Percentiles rank a stretch among this genome's conserved stretches.
These are phyloP conservation scores for Scylla paramamosain DNA, from an alignment of 1,140 invertebrate species.

Conservation along the genomic window DNA sequence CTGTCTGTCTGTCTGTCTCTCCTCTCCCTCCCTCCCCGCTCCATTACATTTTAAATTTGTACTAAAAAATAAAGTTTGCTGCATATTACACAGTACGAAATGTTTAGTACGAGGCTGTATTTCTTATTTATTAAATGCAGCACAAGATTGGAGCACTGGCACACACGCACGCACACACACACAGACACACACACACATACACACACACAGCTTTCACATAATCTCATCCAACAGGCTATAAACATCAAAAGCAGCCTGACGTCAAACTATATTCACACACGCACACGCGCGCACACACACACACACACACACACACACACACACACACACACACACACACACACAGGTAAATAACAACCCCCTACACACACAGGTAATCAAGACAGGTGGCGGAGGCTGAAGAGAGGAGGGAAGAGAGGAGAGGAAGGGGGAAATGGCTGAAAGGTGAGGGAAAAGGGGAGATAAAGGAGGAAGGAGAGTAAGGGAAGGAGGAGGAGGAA, in stretches of 20 bases:
- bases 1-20: background rate
- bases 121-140: no score
- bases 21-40: no score
- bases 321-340: conserved; percentile 33
- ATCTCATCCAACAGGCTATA: background rate
- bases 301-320: conserved; percentile 36
- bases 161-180: no score
- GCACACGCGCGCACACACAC: conserved; percentile 31
- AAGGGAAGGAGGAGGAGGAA: background rate
- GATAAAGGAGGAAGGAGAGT: background rate
- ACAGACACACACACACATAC: background rate
- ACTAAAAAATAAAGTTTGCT: no score
- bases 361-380: background rate
- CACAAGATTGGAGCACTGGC: background rate
- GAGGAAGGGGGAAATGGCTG: background rate
- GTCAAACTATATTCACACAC: background rate
- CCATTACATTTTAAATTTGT: no score
- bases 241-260: background rate
- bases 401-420: background rate
- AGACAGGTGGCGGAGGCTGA: background rate
- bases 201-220: background rate
- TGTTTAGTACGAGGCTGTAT: no score
- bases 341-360: conserved; percentile 39
- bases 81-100: no score
- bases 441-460: background rate